Conservation (phyloP, 2,888 invertebrate genomes). For the Lasioglossum marginatum region DNA sequence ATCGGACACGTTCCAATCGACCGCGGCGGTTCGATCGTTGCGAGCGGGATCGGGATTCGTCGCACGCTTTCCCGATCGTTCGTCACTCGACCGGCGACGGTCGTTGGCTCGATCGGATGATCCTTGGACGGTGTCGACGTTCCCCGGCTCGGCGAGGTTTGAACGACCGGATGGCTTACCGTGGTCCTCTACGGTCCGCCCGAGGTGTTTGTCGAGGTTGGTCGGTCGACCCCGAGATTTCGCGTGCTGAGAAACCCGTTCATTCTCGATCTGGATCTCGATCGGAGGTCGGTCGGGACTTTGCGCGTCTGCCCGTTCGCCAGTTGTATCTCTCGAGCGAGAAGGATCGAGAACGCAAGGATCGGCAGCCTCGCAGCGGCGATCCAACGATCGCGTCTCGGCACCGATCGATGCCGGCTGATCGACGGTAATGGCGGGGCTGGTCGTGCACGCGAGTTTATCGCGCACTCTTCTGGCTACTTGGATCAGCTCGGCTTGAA, state of each 20-base stretch:
- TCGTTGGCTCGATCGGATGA: not conserved
- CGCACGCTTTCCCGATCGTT: not conserved
- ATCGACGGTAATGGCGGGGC: not conserved
- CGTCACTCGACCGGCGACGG: not conserved
- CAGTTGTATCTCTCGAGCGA: not conserved
- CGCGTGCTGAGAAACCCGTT: not conserved
- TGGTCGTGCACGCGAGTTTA: constrained; percentile 70
- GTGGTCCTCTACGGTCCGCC: not conserved
- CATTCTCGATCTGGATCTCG: constrained; percentile 7
- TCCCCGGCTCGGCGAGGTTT: not conserved
- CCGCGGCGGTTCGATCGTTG: not conserved
- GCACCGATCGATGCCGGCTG: not conserved
- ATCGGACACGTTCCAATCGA: not conserved
- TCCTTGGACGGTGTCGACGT: not conserved
- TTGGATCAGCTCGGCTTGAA: constrained; percentile 85
- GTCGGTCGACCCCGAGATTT: not conserved
- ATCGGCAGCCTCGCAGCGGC: not conserved
- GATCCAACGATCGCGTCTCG: constrained; percentile 20
- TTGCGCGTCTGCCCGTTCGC: not conserved
- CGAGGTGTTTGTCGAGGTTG: not conserved
- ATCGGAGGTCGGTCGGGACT: not conserved
- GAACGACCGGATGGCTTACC: not conserved
- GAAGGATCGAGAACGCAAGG: not conserved
- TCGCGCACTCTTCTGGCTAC: constrained; percentile 78
- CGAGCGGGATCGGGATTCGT: not conserved